Evolutionary conservation across 2,113 vertebrate species (phyloP).

Genomic region (Cercopithecus mona): DNA sequence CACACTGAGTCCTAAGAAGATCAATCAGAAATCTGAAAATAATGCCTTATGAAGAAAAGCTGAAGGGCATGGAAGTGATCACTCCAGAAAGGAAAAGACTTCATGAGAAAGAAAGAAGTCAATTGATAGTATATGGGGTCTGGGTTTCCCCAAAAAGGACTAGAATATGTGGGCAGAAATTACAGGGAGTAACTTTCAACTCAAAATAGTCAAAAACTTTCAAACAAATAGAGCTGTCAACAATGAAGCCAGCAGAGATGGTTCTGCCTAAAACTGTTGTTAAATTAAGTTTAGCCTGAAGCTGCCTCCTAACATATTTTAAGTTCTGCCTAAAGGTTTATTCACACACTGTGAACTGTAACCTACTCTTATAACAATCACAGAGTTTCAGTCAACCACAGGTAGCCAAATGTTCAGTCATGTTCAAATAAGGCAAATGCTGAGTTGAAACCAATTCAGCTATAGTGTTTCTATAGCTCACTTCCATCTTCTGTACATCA

Average conservation of each 20-base stretch:
- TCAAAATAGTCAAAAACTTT: conserved; percentile 46
- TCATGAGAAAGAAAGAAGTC: background rate
- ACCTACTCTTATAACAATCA: background rate
- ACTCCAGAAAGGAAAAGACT: background rate
- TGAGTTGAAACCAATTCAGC: background rate
- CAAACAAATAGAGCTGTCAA: conserved; percentile 15
- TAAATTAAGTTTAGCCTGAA: background rate
- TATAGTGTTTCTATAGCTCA: background rate
- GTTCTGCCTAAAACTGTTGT: background rate
- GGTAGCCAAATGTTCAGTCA: background rate
- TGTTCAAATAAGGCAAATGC: background rate
- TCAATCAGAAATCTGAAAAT: conserved; percentile 51
- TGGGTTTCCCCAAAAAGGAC: conserved; percentile 35
- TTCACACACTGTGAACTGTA: background rate
- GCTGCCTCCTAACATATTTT: background rate
- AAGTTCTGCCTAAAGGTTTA: background rate
- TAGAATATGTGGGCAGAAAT: conserved; percentile 41
- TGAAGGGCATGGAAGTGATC: background rate
- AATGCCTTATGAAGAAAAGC: conserved; percentile 43
- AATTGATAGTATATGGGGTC: background rate
- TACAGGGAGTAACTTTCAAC: conserved; percentile 11
- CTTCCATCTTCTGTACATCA: background rate
- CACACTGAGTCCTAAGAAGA: conserved; percentile 33
- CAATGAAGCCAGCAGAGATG: background rate
- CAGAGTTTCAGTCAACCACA: background rate